phyloP scores from a whole-genome alignment of 2,888 invertebrate genomes.

The Melieria omissa region DNA sequence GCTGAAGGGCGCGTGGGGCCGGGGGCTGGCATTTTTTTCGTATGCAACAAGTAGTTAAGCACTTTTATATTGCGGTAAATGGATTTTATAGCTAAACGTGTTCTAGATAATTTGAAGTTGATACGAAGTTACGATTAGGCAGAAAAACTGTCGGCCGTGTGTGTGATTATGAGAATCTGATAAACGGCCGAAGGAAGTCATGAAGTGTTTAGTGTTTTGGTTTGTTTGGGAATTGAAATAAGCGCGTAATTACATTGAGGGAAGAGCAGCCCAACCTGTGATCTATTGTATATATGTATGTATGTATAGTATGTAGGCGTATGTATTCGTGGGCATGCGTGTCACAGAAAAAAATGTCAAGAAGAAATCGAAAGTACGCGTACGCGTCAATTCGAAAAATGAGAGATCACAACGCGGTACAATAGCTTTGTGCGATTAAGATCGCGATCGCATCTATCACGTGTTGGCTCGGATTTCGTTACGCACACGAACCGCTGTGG shows the following conservation, averaged over 20 bases:
- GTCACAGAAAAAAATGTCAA: neutral
- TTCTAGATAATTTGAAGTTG: slow-evolving; percentile 32
- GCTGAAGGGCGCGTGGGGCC: neutral
- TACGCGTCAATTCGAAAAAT: too few species aligned
- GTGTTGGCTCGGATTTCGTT: neutral
- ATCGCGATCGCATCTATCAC: neutral
- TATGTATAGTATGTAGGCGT: too few species aligned
- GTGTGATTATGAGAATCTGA: slow-evolving; percentile 11
- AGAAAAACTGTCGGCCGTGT: slow-evolving; percentile 13
- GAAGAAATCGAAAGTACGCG: slow-evolving; percentile 18
- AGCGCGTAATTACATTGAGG: too few species aligned
- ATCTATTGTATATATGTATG: too few species aligned
- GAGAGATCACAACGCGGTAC: neutral
- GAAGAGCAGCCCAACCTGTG: too few species aligned
- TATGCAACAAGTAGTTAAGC: slow-evolving; percentile 4
- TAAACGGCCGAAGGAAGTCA: slow-evolving; percentile 17
- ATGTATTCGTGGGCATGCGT: too few species aligned
- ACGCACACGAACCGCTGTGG: too few species aligned
- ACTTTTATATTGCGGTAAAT: neutral
- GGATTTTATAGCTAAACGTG: slow-evolving; percentile 25
- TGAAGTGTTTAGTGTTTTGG: slow-evolving; percentile 12
- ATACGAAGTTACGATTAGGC: slow-evolving; percentile 32
- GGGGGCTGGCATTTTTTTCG: neutral
- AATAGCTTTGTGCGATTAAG: neutral
- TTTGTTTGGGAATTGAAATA: too few species aligned